Percentiles rank a stretch among this genome's conserved stretches.
These are phyloP conservation scores for Xestobium rufovillosum DNA, from an alignment of 2,888 invertebrate genomes.

Conservation along the genomic window DNA sequence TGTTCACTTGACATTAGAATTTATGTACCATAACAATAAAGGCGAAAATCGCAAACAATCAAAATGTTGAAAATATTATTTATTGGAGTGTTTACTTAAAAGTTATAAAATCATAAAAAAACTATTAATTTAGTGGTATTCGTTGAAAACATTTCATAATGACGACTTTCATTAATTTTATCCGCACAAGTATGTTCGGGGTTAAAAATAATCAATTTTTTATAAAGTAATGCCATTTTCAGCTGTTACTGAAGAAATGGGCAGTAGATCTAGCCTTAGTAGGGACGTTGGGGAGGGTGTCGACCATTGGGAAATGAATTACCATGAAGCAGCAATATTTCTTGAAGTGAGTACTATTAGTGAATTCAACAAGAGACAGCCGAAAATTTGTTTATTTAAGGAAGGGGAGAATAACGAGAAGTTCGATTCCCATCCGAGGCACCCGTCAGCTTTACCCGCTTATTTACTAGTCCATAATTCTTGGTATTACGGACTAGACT, in stretches of 20 bases:
- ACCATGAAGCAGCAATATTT: slow-evolving; percentile 83
- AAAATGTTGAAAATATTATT: not conserved
- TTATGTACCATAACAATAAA: not conserved
- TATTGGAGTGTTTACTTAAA: too few relatives aligned
- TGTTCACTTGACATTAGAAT: not conserved
- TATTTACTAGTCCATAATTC: slow-evolving; percentile 81
- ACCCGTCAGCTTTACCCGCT: slow-evolving; percentile 74
- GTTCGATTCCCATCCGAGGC: slow-evolving; percentile 79
- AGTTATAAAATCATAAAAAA: not conserved
- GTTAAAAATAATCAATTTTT: slow-evolving; percentile 12
- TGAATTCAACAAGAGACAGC: not conserved
- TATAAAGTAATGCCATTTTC: slow-evolving; percentile 19
- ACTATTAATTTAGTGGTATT: not conserved
- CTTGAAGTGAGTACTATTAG: slow-evolving; percentile 53
- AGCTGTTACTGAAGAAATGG: slow-evolving; percentile 52
- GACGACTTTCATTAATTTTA: not conserved
- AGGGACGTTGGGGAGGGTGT: slow-evolving; percentile 47
- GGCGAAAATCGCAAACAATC: not conserved
- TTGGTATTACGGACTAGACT: slow-evolving; percentile 78
- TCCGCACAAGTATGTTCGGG: too few relatives aligned
- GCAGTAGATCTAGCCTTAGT: slow-evolving; percentile 55
- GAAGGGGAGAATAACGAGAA: slow-evolving; percentile 89
- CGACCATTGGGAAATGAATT: slow-evolving; percentile 81
- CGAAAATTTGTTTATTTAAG: slow-evolving; percentile 44
- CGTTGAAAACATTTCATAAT: too few relatives aligned